Evolutionary conservation across 2,797 vertebrate species (phyloP).

Genomic region (Melanotaenia boesemani): DNA sequence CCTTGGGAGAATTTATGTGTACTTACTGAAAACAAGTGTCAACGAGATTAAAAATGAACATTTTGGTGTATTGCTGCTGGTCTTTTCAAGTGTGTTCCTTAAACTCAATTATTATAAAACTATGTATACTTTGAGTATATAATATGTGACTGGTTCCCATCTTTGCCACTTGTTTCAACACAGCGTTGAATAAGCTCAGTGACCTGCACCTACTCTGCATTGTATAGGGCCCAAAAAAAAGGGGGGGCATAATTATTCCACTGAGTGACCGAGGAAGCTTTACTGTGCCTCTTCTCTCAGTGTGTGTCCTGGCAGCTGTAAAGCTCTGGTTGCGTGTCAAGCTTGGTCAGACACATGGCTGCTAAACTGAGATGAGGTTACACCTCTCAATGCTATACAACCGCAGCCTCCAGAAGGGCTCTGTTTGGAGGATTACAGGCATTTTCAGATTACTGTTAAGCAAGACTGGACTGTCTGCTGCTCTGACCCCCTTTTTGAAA

Average conservation of each 20-base stretch:
- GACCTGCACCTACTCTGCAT: conserved; percentile 62
- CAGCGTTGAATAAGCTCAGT: conserved; percentile 59
- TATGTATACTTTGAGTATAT: conserved; percentile 22
- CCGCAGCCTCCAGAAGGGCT: conserved; percentile 71
- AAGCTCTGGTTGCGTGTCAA: conserved; percentile 75
- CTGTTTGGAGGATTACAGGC: conserved; percentile 79
- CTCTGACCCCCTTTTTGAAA: conserved; percentile 72
- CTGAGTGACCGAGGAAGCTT: conserved; percentile 68
- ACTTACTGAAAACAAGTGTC: conserved; percentile 41
- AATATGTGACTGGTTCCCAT: conserved; percentile 37
- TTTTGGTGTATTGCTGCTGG: background rate
- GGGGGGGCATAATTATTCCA: conserved; percentile 66
- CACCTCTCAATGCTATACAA: conserved; percentile 62
- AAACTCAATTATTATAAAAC: background rate
- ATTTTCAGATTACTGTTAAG: conserved; percentile 82
- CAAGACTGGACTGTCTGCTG: conserved; percentile 77
- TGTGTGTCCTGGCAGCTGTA: conserved; percentile 78
- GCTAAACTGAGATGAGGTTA: conserved; percentile 69
- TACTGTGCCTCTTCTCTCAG: conserved; percentile 64
- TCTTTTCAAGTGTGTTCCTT: background rate
- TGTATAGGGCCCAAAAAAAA: conserved; percentile 52
- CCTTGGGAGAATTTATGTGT: conserved; percentile 27
- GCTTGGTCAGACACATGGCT: conserved; percentile 73
- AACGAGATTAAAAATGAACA: background rate
- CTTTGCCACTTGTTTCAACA: conserved; percentile 51